phyloP scores from a whole-genome alignment of 2,797 vertebrate species.

The Macropus fuliginosus region DNA sequence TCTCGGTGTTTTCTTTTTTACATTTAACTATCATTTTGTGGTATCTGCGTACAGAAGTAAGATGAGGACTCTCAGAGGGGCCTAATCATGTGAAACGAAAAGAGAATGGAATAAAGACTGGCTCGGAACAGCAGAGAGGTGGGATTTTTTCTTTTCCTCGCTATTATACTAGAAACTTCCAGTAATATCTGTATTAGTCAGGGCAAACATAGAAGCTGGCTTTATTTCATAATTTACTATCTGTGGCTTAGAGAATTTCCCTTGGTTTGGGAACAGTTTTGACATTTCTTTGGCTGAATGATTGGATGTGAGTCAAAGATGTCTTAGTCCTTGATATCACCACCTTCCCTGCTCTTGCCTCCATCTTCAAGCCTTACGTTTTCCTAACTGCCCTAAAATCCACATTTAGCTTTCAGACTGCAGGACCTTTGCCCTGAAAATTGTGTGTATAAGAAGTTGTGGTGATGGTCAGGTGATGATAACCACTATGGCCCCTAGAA shows the following conservation, averaged over 20 bases:
- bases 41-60: slow-evolving; percentile 62
- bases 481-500: background rate
- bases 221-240: background rate
- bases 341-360: background rate
- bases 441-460: background rate
- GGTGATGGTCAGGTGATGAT: background rate
- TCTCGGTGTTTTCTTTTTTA: slow-evolving; percentile 75
- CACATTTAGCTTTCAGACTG: background rate
- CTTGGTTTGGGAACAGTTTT: background rate
- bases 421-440: background rate
- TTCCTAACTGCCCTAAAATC: background rate
- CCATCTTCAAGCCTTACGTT: background rate
- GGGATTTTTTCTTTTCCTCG: background rate
- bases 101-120: background rate
- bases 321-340: background rate
- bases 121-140: background rate
- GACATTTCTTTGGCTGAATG: background rate
- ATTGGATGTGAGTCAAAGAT: background rate
- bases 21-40: slow-evolving; percentile 68
- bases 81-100: slow-evolving; percentile 51
- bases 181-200: background rate
- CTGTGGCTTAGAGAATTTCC: background rate
- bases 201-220: background rate
- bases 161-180: background rate
- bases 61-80: slow-evolving; percentile 39